Percentiles rank a stretch among this genome's conserved stretches.
phyloP scores from a whole-genome alignment of 2,888 invertebrate species.

The Andrena bicolor region DNA sequence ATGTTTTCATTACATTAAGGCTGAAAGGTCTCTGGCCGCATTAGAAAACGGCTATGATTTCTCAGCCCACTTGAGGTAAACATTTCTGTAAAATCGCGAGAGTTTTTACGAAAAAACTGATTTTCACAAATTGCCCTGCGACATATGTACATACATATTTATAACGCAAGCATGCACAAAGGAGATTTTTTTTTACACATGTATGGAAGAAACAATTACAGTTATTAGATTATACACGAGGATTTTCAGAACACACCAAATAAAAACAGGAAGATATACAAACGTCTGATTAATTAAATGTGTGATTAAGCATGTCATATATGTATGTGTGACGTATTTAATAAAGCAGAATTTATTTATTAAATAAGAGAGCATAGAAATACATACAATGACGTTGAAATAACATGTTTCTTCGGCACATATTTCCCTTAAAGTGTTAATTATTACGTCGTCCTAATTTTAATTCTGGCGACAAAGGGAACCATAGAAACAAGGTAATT shows the following conservation, averaged over 20 bases:
- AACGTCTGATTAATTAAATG: not conserved
- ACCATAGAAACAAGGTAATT: slow-evolving; percentile 12
- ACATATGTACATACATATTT: not conserved
- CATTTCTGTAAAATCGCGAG: no score
- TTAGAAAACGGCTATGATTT: no score
- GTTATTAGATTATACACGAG: not conserved
- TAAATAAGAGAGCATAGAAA: slow-evolving; percentile 50
- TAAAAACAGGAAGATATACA: not conserved
- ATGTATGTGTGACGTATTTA: slow-evolving; percentile 22
- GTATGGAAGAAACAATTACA: not conserved
- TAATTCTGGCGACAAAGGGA: slow-evolving; percentile 13
- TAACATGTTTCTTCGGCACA: slow-evolving; percentile 27
- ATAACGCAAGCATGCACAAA: slow-evolving; percentile 8
- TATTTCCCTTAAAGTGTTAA: slow-evolving; percentile 15
- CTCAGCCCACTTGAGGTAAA: no score
- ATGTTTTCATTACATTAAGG: no score
- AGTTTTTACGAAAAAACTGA: no score
- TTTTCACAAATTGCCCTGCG: no score
- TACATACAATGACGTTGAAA: slow-evolving; percentile 48
- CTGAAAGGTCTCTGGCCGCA: no score
- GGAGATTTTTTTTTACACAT: not conserved
- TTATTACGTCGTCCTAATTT: slow-evolving; percentile 14
- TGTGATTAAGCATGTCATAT: slow-evolving; percentile 7
- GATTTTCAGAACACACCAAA: not conserved
- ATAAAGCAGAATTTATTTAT: slow-evolving; percentile 59